Evolutionary conservation across 2,888 invertebrate genomes (phyloP).

Genomic region (Callimorpha dominula): DNA sequence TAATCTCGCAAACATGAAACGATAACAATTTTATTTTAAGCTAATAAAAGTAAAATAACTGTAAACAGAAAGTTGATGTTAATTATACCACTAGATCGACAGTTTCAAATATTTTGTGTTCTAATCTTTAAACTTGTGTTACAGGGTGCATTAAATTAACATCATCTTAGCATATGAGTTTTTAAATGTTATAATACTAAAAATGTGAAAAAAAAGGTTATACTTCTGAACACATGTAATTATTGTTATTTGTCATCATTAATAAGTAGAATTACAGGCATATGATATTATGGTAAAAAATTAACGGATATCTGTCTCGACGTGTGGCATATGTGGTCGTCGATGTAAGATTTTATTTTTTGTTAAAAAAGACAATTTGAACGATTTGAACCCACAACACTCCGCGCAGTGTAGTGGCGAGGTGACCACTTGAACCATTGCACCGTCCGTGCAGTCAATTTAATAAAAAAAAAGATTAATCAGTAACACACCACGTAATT

Average conservation of each 20-base stretch:
- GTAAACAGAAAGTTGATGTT: not conserved
- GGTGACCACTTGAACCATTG: too few species aligned
- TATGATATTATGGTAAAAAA: not conserved
- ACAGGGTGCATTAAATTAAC: not conserved
- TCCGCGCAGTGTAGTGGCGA: too few species aligned
- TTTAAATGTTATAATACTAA: not conserved
- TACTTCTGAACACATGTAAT: not conserved
- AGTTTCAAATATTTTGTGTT: not conserved
- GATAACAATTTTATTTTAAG: not conserved
- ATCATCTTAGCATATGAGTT: not conserved
- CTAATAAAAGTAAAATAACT: not conserved
- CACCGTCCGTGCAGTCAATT: not conserved
- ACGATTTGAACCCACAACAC: too few species aligned
- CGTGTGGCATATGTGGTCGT: not conserved
- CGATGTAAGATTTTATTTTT: too few species aligned
- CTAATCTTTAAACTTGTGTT: not conserved
- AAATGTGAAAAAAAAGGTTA: not conserved
- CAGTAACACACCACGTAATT: not conserved
- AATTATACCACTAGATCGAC: not conserved
- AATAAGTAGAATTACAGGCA: not conserved
- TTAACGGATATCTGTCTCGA: not conserved
- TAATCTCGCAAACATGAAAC: not conserved
- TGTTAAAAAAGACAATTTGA: too few species aligned
- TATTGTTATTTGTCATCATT: not conserved
- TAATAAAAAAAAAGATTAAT: not conserved